Evolutionary conservation across 2,113 vertebrate species (phyloP).

Genomic region (Equus quagga): DNA sequence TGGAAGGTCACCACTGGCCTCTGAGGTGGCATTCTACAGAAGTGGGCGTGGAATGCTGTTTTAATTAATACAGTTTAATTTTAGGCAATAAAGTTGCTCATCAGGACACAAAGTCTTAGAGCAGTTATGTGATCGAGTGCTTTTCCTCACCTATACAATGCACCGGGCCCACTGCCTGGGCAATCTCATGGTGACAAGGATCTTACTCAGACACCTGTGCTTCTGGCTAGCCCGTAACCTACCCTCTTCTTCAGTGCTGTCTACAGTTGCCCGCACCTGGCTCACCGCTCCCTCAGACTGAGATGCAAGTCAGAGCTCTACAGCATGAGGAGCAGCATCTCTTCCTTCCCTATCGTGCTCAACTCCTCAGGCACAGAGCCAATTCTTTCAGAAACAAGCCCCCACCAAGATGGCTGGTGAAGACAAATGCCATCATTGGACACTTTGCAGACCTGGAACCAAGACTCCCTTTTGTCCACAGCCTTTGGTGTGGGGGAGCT

Average conservation of each 20-base stretch:
- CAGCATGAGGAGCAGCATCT: neutral
- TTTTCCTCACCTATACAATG: neutral
- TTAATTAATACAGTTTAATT: neutral
- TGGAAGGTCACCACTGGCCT: neutral
- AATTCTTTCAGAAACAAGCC: neutral
- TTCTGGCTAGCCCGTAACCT: neutral
- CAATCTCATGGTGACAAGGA: neutral
- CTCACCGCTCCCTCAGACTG: neutral
- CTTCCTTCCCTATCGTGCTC: neutral
- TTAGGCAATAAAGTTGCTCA: neutral
- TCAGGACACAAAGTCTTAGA: neutral
- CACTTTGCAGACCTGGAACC: neutral
- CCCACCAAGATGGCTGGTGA: neutral
- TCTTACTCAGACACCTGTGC: neutral
- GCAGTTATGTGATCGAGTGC: neutral
- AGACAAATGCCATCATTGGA: neutral
- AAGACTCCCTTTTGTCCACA: neutral
- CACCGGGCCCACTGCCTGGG: accelerated
- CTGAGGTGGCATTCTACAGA: neutral
- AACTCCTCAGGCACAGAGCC: neutral
- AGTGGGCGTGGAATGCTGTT: neutral
- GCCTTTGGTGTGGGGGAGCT: neutral
- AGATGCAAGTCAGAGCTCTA: neutral
- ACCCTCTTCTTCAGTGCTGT: neutral
- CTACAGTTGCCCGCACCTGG: neutral